Base-by-base conservation (phyloP, 2,797 vertebrate genomes). In the Pachyuromys duprasi region DNA sequence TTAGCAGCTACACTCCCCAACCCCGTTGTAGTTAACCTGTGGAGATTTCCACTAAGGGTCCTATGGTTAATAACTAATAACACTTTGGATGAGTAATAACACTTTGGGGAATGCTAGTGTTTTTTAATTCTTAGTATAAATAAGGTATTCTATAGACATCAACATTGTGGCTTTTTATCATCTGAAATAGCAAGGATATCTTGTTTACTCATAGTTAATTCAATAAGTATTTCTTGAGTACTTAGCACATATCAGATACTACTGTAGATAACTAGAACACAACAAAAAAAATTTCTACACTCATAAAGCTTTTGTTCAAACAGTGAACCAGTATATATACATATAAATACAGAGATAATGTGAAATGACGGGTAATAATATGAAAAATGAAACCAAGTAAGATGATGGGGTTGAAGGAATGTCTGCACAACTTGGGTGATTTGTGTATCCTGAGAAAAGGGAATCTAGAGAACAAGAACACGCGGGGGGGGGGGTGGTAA, bases 41-140 rank as follows among this genome's bases (percentile, higher is more conserved):
- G 42, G 45, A 36, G 39, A 76, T 67, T 94, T 95, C 67, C 81
- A 82, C 39, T 63, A 36, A 83, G 86, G 63, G n/a, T 84, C 60
- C 12, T 60, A 6, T 62, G 36, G 8, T 84, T 87, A 49, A 80
- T 33, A 17, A 31, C 79, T 17, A n/a, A 11, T 53, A 5, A 57
- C 78, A 79, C 22, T 42, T 49, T 49, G 67, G 81, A 49, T 89
- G 33, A 70, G 9, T 24, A n/a, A 8, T 53, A 5, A 57, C 78
- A 79, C 22, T 42, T 49, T 49, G 67, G 81, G 60, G 49, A 79
- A 86, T 42, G 7, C 17, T 79, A 26, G 3, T 31, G 15, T 49
- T 60, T 78, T 57, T n/a, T 74, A 89, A 63, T 67, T 84, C 42
- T 57, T 70, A 89, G 55, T 84, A 76, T 72, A 76, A 80, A 74